These are phyloP conservation scores for Patagioenas fasciata DNA, from an alignment of 2,113 vertebrate genomes.

Conservation along the genomic window DNA sequence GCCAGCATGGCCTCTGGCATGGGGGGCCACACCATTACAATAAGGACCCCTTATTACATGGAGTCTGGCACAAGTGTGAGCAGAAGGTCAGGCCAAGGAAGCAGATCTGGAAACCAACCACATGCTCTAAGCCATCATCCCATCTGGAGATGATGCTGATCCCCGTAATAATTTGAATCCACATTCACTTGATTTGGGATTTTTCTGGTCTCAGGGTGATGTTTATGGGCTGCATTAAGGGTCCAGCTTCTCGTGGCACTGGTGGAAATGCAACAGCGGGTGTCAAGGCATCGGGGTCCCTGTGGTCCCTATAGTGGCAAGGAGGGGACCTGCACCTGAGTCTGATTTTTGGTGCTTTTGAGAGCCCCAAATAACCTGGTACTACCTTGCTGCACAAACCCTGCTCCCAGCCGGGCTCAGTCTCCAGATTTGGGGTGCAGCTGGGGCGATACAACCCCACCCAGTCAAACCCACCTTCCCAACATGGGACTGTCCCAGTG, in stretches of 20 bases:
- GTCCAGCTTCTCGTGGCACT: neutral
- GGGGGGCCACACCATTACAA: neutral
- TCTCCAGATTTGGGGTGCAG: neutral
- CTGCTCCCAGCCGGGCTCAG: conserved; percentile 11
- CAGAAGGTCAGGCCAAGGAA: neutral
- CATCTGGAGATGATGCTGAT: neutral
- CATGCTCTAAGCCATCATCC: neutral
- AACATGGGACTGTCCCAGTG: accelerated
- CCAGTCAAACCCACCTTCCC: neutral
- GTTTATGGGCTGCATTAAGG: neutral
- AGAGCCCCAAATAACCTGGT: neutral
- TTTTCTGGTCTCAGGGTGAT: neutral
- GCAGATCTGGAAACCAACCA: accelerated
- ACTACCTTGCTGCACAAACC: conserved; percentile 47
- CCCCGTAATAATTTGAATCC: neutral
- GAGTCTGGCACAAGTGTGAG: accelerated
- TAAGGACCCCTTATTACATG: neutral
- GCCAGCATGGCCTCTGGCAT: accelerated
- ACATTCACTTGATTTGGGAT: neutral
- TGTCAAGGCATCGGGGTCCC: accelerated
- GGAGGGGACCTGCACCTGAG: neutral
- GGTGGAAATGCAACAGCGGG: neutral
- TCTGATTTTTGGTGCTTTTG: neutral
- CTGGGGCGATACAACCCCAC: accelerated
- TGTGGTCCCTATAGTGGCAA: neutral